A percentile compares a stretch with the other conserved stretches of the same genome.
phyloP scores from a whole-genome alignment of 2,113 vertebrate genomes.

The Gulo gulo region DNA sequence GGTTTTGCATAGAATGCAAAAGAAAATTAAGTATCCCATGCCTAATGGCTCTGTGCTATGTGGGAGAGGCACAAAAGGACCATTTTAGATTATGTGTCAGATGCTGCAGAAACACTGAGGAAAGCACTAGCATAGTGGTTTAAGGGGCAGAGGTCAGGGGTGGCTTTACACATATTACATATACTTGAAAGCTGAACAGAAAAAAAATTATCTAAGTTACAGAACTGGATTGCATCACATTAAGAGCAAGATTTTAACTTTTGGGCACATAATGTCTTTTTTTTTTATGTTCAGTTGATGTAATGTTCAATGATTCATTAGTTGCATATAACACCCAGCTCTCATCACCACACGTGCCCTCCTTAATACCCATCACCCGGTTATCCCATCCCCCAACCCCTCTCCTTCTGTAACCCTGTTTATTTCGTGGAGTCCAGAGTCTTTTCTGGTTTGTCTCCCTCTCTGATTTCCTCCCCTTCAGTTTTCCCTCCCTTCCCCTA shows the following conservation, averaged over 20 bases:
- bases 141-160: neutral
- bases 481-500: neutral
- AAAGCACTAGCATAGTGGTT: neutral
- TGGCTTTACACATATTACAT: neutral
- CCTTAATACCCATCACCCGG: neutral
- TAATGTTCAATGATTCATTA: neutral
- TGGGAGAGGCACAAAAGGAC: neutral
- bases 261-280: neutral
- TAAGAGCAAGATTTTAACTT: conserved; percentile 16
- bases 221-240: neutral
- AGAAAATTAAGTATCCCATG: neutral
- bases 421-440: neutral
- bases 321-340: neutral
- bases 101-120: neutral
- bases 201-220: neutral
- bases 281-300: neutral
- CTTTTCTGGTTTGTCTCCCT: neutral
- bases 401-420: neutral
- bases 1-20: conserved; percentile 8
- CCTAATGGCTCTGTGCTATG: neutral
- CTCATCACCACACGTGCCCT: neutral
- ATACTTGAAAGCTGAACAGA: neutral
- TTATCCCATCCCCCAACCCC: neutral
- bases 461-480: neutral
- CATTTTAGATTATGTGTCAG: neutral